A percentile compares a stretch with the other conserved stretches of the same genome.
Conservation (phyloP, 2,888 invertebrate species). For the Diarsia mendica region DNA sequence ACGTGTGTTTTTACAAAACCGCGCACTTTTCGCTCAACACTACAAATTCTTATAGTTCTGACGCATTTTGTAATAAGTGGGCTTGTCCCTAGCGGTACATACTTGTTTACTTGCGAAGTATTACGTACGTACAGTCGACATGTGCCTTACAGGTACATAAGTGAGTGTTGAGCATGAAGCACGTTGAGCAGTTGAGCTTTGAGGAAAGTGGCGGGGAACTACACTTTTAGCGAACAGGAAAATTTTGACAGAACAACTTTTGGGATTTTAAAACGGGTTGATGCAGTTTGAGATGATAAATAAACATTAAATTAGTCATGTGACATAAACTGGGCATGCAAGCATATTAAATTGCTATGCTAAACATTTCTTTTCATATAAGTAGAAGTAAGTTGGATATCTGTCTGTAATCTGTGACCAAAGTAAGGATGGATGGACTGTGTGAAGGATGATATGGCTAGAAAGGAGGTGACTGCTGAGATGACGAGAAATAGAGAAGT, state of each 20-base stretch:
- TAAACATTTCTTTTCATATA: background rate
- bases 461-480: too few relatives aligned
- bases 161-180: background rate
- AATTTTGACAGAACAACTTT: background rate
- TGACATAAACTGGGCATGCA: too few relatives aligned
- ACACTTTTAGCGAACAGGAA: slow-evolving; percentile 29
- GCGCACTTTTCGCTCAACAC: background rate
- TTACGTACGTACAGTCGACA: slow-evolving; percentile 10
- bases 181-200: too few relatives aligned
- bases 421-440: too few relatives aligned
- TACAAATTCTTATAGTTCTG: slow-evolving; percentile 12
- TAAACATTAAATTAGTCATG: too few relatives aligned
- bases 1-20: background rate
- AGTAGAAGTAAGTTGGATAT: background rate
- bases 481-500: too few relatives aligned
- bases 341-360: background rate
- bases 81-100: slow-evolving; percentile 48
- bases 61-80: slow-evolving; percentile 41
- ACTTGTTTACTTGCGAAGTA: slow-evolving; percentile 34
- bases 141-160: slow-evolving; percentile 9
- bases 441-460: too few relatives aligned
- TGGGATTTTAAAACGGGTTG: background rate
- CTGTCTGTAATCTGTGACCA: too few relatives aligned
- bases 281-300: too few relatives aligned
- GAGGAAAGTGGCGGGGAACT: slow-evolving; percentile 42